These are phyloP conservation scores for Riptortus pedestris DNA, from an alignment of 1,140 invertebrate genomes.

Conservation along the genomic window DNA sequence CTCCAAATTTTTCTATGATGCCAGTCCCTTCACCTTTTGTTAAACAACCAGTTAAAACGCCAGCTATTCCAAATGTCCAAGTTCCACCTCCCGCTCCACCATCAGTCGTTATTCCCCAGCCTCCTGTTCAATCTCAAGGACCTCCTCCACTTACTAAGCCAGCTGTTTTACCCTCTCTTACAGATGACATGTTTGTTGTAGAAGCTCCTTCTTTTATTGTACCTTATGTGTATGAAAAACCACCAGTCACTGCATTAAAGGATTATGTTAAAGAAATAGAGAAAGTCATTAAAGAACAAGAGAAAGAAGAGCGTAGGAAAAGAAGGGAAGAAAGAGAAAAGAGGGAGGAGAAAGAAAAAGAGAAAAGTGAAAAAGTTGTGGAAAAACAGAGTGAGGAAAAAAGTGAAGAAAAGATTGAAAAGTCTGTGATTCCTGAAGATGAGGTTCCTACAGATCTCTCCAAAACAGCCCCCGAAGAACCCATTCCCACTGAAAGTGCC, in stretches of 20 bases:
- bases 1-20: not conserved
- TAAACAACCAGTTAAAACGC: constrained; percentile 30
- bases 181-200: constrained; percentile 81
- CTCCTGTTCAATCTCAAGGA: constrained; percentile 35
- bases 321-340: constrained; percentile 34
- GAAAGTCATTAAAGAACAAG: constrained; percentile 43
- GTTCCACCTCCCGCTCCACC: constrained; percentile 39
- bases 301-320: constrained; percentile 40
- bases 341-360: constrained; percentile 36
- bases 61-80: constrained; percentile 10
- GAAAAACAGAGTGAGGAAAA: constrained; percentile 31
- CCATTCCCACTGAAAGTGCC: constrained; percentile 27
- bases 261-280: constrained; percentile 59
- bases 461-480: constrained; percentile 37
- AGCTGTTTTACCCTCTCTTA: constrained; percentile 61
- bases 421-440: constrained; percentile 36
- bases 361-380: constrained; percentile 24
- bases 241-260: constrained; percentile 63
- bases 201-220: constrained; percentile 85
- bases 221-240: constrained; percentile 85
- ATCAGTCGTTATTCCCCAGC: constrained; percentile 4
- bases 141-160: constrained; percentile 39
- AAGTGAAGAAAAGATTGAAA: constrained; percentile 34
- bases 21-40: not conserved
- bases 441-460: constrained; percentile 37